These are phyloP conservation scores for Physella acuta DNA, from an alignment of 1,140 invertebrate genomes.

Conservation along the genomic window DNA sequence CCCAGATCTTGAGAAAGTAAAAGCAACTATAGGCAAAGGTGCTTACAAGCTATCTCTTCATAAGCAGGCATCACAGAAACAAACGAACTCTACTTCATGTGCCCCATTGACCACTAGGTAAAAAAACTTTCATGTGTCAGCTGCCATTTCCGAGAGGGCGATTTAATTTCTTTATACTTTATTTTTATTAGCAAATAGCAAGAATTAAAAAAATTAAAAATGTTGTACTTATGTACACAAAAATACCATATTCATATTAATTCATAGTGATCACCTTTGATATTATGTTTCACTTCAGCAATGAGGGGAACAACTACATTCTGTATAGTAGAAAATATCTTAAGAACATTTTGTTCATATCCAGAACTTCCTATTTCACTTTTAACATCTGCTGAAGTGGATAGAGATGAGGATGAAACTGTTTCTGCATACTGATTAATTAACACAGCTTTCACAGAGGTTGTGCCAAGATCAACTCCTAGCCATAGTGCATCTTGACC, in stretches of 20 bases:
- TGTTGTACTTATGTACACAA: neutral
- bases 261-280: slow-evolving; percentile 8
- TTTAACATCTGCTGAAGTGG: neutral
- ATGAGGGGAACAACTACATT: neutral
- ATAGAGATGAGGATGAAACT: neutral
- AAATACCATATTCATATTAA: neutral
- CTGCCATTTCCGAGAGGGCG: too few species aligned
- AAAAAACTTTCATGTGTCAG: too few species aligned
- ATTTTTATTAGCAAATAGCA: neutral
- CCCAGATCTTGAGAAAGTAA: too few species aligned
- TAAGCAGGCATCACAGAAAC: too few species aligned
- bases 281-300: neutral
- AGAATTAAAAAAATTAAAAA: neutral
- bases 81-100: too few species aligned
- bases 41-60: too few species aligned
- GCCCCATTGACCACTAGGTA: too few species aligned
- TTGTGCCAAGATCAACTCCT: slow-evolving; percentile 17
- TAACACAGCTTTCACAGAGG: slow-evolving; percentile 13
- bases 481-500: slow-evolving; percentile 2
- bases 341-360: slow-evolving; percentile 6
- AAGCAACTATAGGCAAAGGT: too few species aligned
- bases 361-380: slow-evolving; percentile 7
- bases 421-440: neutral
- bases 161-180: too few species aligned
- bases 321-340: neutral